Evolutionary conservation across 2,888 invertebrate genomes (phyloP), one percentile per base, ranked within the genome.

Genomic region (Trichopoda pennipes): DNA sequence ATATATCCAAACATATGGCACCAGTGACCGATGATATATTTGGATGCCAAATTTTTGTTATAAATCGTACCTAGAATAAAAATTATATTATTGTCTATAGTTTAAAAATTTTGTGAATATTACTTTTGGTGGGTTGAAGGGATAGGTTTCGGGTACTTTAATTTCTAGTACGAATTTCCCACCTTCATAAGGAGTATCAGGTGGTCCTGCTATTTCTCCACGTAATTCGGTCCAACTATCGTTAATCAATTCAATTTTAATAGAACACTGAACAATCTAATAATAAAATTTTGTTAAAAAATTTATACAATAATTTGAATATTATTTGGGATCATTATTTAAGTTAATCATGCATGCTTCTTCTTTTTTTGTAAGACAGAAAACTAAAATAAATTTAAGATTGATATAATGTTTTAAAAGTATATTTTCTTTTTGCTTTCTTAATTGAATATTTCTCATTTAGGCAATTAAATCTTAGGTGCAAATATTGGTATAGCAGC

Each of bases 11-110:
- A 92, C 99, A 99, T 88, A 99, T 99, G 64, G 98, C 98, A 76
- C 97, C 97, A 0, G 99, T 99, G 17, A 98, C 99, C 17, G 99
- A 99, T 68, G 99, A 99, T 88, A 99, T 98, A 92, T 99, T 99
- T 72, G 99, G 99, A 92, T 99, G 99, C 99, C 99, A 99, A 90
- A 99, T 98, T 93, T 96, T 97, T 84, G 99, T 99, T 86, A 96
- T 94, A 92, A 99, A 99, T 86, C 97, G 95, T 85, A 99, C 97
- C 98, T 98, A n/a, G 1, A 7, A 82, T 47, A 66, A 58, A 80
- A 4, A 53, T 42, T 42, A 47, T 8, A 49, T 32, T 14, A 28
- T 35, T 56, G 12, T 28, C 7, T 47, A 9, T 47, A 23, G 21
- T n/a, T 7, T 49, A 42, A 55, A 72, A 10, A 49, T n/a, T 49